A percentile compares a stretch with the other conserved stretches of the same genome.
phyloP scores from a whole-genome alignment of 1,140 invertebrate species.

The Drosophila kurseongensis region DNA sequence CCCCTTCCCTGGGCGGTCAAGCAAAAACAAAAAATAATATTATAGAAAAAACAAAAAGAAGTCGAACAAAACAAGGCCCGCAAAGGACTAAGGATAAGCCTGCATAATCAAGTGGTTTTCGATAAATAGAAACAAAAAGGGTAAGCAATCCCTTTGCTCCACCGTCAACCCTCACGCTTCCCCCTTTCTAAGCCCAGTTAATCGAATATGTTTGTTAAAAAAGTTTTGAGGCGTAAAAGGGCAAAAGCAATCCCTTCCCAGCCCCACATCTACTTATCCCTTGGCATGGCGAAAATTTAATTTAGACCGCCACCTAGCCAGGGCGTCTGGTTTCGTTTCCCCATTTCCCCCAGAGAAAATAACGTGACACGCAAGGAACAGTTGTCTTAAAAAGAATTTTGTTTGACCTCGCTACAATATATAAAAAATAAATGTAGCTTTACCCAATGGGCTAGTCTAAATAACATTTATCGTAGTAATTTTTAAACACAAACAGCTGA shows the following conservation, averaged over 20 bases:
- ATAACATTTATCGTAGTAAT: no score
- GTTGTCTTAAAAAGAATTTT: not conserved
- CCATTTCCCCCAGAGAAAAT: not conserved
- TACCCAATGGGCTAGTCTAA: no score
- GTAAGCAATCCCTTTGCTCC: slow-evolving; percentile 14
- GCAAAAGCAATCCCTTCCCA: slow-evolving; percentile 28
- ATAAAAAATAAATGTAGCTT: no score
- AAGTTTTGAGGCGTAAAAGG: slow-evolving; percentile 80
- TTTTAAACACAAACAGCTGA: no score
- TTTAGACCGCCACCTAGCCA: slow-evolving; percentile 35
- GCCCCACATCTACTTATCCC: slow-evolving; percentile 29
- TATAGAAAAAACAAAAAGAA: slow-evolving; percentile 49
- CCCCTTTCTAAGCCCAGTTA: slow-evolving; percentile 55
- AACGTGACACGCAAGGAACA: slow-evolving; percentile 9
- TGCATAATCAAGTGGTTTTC: slow-evolving; percentile 83
- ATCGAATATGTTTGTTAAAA: slow-evolving; percentile 82
- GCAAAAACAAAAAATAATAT: slow-evolving; percentile 31
- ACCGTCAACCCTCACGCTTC: not conserved
- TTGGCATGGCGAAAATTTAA: slow-evolving; percentile 66
- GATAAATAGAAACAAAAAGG: slow-evolving; percentile 74
- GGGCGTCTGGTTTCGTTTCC: not conserved
- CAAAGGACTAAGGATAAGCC: slow-evolving; percentile 68
- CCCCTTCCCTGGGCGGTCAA: slow-evolving; percentile 15
- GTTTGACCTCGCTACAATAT: not conserved
- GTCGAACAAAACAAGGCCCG: slow-evolving; percentile 34